Evolutionary conservation across 2,888 invertebrate species (phyloP), one percentile per base, ranked within the genome.

Genomic region (Bombylius major): DNA sequence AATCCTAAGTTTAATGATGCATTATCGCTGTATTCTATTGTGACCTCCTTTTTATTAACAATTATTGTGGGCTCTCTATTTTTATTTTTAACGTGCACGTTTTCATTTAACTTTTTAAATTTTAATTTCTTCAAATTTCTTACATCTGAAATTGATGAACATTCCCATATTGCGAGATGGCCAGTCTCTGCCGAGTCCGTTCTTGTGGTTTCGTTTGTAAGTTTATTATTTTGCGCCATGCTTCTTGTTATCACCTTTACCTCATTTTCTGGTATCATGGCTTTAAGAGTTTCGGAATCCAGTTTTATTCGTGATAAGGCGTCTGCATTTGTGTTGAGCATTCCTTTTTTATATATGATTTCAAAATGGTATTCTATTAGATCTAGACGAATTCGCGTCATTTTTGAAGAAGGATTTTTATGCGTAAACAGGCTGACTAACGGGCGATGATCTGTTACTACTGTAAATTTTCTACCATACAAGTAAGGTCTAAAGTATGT

Each of bases 401-500:
- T 5, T 45, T 45, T 45, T 5, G 45, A 44, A 12, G 11, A 44
- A 6, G 52, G 39, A 31, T 52, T 33, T 39, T 13, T 47, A 23
- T 23, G 36, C 12, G 39, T 31, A 13, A 48, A 53, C 6, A 53
- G 6, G 13, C 14, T 39, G 1, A 39, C 53, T 48, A 53, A 5
- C 4, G 53, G 47, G 5, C 39, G 6, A 46, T 53, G 53, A 23
- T 53, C 53, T 23, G 47, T 47, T 2, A 12, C 12, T 12, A 48
- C 53, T 13, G 45, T 45, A 5, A 45, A 45, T 14, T 45, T 45
- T 45, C 45, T n/a, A 65, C 65, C 67, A 53, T 62, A 65, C 11
- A 68, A 23, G 56, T 68, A 67, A 2, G 64, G 64, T 51, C 63
- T 53, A 55, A 66, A 67, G 55, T 65, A 61, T 36, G 62, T 60